phyloP scores from a whole-genome alignment of 2,888 invertebrate genomes.

The Heliconius aoede region DNA sequence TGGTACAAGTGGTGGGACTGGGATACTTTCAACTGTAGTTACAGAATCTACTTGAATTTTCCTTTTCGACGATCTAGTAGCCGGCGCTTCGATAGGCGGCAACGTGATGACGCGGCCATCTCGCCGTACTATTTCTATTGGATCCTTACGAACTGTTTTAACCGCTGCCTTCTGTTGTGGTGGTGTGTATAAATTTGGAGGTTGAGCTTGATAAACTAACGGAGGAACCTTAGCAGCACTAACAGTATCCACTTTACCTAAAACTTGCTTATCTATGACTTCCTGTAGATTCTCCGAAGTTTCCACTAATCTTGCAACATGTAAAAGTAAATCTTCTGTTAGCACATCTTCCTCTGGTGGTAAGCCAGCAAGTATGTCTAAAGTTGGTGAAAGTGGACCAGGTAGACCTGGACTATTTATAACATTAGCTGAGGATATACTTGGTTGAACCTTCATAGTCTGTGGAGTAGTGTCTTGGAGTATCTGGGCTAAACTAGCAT shows the following conservation, averaged over 20 bases:
- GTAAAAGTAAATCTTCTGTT: constrained; percentile 88
- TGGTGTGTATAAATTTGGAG: constrained; percentile 59
- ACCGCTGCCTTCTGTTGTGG: constrained; percentile 62
- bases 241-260: constrained; percentile 75
- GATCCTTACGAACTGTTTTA: constrained; percentile 78
- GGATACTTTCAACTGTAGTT: constrained; percentile 33
- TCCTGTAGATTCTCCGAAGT: constrained; percentile 88
- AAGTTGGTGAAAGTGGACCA: constrained; percentile 83
- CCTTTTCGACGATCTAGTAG: constrained; percentile 89
- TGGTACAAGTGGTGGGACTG: constrained; percentile 54
- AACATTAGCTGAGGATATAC: constrained; percentile 61
- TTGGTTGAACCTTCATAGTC: constrained; percentile 64
- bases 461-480: constrained; percentile 72
- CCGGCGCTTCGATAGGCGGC: constrained; percentile 92
- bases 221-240: constrained; percentile 54
- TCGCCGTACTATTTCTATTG: constrained; percentile 88
- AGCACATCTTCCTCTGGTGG: constrained; percentile 87
- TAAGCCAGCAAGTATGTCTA: constrained; percentile 83
- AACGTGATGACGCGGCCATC: constrained; percentile 90
- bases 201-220: constrained; percentile 52
- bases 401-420: constrained; percentile 80
- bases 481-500: constrained; percentile 78
- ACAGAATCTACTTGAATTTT: constrained; percentile 77
- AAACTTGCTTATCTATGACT: constrained; percentile 87
- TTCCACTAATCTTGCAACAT: constrained; percentile 89